Evolutionary conservation across 2,113 vertebrate species (phyloP).

Genomic region (Ophiodon elongatus): DNA sequence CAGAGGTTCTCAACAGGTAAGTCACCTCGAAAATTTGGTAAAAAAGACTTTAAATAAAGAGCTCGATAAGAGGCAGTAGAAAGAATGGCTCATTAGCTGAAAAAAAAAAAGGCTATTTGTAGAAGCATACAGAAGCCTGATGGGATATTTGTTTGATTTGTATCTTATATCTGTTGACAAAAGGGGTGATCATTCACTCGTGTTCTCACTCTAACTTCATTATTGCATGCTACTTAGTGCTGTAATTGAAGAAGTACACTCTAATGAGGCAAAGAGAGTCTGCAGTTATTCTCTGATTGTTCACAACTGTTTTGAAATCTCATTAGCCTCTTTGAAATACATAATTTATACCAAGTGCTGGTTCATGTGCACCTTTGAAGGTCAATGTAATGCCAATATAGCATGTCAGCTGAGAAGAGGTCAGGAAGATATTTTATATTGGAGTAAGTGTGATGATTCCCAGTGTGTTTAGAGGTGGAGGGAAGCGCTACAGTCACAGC

Average conservation of each 20-base stretch:
- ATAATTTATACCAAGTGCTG: conserved; percentile 38
- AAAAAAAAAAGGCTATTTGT: conserved; percentile 20
- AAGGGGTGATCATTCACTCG: conserved; percentile 40
- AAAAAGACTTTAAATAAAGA: not conserved
- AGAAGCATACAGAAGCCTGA: conserved; percentile 17
- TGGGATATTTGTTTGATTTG: conserved; percentile 63
- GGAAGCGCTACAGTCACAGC: not conserved
- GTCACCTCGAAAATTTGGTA: not conserved
- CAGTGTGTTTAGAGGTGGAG: not conserved
- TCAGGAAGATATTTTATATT: not conserved
- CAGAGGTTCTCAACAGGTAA: conserved; percentile 60
- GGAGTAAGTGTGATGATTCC: conserved; percentile 19
- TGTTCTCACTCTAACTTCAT: conserved; percentile 53
- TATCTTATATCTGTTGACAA: conserved; percentile 39
- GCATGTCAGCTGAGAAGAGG: conserved; percentile 26
- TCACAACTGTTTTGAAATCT: conserved; percentile 55
- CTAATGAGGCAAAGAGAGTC: conserved; percentile 53
- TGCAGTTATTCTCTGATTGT: conserved; percentile 47
- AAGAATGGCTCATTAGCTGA: conserved; percentile 23
- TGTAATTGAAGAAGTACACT: conserved; percentile 58
- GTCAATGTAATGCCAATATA: conserved; percentile 40
- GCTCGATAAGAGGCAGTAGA: not conserved
- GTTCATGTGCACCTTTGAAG: conserved; percentile 49
- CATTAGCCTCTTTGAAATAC: conserved; percentile 59
- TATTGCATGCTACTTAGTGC: conserved; percentile 44